phyloP scores from a whole-genome alignment of 2,113 vertebrate species.

The Tyrannus savana region DNA sequence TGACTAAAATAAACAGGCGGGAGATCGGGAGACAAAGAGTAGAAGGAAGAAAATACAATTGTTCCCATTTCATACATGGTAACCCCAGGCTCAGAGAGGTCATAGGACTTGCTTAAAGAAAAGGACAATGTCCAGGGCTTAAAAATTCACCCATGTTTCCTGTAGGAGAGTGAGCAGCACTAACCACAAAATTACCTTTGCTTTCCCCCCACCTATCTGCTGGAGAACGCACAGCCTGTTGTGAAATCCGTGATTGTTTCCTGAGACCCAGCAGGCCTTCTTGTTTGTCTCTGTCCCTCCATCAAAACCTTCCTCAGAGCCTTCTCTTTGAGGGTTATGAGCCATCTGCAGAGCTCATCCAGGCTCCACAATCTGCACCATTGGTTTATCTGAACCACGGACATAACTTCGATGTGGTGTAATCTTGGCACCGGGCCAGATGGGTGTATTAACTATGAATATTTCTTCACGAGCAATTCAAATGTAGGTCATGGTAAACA shows the following conservation, averaged over 20 bases:
- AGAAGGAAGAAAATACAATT: background rate
- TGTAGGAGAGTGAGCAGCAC: background rate
- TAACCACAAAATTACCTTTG: conserved; percentile 1
- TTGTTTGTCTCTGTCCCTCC: background rate
- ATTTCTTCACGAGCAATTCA: conserved; percentile 15
- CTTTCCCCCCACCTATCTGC: background rate
- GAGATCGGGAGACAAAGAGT: background rate
- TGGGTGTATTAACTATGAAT: background rate
- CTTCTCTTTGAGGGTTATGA: background rate
- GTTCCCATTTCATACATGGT: background rate
- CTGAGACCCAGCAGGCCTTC: background rate
- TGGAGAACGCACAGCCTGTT: background rate
- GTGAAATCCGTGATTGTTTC: background rate
- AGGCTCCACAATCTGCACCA: background rate
- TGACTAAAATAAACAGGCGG: conserved; percentile 37
- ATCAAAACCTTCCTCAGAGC: background rate
- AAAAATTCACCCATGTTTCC: conserved; percentile 7
- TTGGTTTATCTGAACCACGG: background rate
- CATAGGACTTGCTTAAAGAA: background rate
- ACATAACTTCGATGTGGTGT: background rate
- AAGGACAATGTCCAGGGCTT: background rate
- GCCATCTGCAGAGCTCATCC: background rate
- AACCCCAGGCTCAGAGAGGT: background rate
- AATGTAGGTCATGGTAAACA: background rate
- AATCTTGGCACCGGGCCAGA: conserved; percentile 26